Base-by-base conservation (phyloP, 2,888 invertebrate species). In the Aspidiotus rigidus region DNA sequence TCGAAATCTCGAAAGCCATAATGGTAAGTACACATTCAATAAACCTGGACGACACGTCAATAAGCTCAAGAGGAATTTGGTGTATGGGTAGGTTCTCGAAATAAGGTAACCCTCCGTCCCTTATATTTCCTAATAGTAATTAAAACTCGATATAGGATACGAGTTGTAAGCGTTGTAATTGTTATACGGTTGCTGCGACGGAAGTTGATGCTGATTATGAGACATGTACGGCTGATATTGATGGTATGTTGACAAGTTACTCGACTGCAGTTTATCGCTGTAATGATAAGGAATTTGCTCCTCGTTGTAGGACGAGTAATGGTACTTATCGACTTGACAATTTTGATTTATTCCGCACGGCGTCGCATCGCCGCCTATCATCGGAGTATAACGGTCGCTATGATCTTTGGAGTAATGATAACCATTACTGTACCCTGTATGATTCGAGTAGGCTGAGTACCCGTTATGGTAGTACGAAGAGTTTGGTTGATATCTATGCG, bases 251-350 rank as follows among this genome's bases (percentile, higher is more conserved):
- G 56, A 56, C 1, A 42, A 57, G 17, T 17, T 41, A 8, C 17
- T 8, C 17, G 17, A 42, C n/a, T 57, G 17, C 7, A 16, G 15
- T 55, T 55, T 15, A 16, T 55, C 17, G 56, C 17, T 16, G 2
- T 56, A 41, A n/a, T 44, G 16, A 11, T 64, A 64, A 2, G 64
- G 64, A 44, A 64, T 57, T 11, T 56, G 64, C 42, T 74, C 78
- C 76, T 73, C 79, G 79, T 74, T 62, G 69, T 61, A 62, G 55
- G 54, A 69, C 55, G 54, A 69, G 28, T 28, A 28, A 28, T 28
- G 28, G 28, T 28, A 28, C 9, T 59, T 40, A 40, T 66, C 66
- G 59, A 17, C 42, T 66, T 59, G 57, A 57, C 66, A 66, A 28
- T 66, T 66, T 28, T 66, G 66, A 57, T 44, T 66, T 5, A 28